Conservation (phyloP, 2,113 vertebrate genomes). For the Gopherus flavomarginatus region DNA sequence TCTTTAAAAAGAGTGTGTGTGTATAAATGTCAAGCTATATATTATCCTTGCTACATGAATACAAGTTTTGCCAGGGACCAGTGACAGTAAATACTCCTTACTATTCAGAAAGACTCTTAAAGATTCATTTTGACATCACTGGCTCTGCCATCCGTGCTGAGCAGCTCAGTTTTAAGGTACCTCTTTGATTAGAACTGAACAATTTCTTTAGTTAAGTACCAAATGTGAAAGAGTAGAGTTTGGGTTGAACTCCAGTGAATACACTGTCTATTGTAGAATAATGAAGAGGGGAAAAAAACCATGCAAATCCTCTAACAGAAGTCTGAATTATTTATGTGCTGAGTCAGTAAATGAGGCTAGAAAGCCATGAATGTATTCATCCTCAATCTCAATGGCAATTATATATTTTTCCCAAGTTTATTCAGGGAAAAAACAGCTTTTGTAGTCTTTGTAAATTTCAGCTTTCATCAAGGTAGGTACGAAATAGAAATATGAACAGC, state of each 20-base stretch:
- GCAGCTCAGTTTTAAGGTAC: not conserved
- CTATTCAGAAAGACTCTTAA: not conserved
- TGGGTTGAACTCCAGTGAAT: not conserved
- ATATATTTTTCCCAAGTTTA: constrained; percentile 12
- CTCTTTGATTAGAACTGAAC: constrained; percentile 9
- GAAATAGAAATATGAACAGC: not conserved
- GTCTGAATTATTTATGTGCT: constrained; percentile 50
- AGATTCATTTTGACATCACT: constrained; percentile 8
- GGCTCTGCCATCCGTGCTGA: not conserved
- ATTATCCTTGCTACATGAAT: not conserved
- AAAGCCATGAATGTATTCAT: not conserved
- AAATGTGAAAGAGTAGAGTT: not conserved
- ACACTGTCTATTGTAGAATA: not conserved
- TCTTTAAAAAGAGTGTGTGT: not conserved
- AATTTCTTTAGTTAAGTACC: not conserved
- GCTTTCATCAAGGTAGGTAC: not conserved
- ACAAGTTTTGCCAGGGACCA: not conserved
- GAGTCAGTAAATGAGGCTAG: constrained; percentile 40
- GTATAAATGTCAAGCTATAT: not conserved
- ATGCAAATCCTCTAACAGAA: not conserved
- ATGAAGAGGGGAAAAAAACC: not conserved
- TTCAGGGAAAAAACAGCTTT: not conserved
- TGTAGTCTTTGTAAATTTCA: constrained; percentile 20
- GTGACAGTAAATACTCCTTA: not conserved
- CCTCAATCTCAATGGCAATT: constrained; percentile 9